A percentile compares a stretch with the other conserved stretches of the same genome.
Evolutionary conservation across 1,140 invertebrate species (phyloP).

Genomic region (Lordiphosa collinella): DNA sequence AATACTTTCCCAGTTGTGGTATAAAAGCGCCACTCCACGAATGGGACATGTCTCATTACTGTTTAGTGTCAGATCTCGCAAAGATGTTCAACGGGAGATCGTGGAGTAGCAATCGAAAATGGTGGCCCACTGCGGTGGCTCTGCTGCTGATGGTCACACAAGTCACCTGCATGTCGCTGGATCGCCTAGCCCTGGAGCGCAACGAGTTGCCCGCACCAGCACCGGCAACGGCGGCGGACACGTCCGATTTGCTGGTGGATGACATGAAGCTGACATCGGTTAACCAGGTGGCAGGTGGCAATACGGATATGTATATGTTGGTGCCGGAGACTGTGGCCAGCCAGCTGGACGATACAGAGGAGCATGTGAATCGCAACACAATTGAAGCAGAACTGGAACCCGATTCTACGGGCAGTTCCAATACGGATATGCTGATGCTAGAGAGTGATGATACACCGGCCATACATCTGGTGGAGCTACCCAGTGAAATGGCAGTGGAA

Average conservation of each 20-base stretch:
- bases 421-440: constrained; percentile 69
- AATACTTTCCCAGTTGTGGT: constrained; percentile 77
- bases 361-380: constrained; percentile 56
- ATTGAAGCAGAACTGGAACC: constrained; percentile 42
- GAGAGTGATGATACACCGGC: constrained; percentile 65
- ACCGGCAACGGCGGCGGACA: constrained; percentile 7
- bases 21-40: constrained; percentile 75
- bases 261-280: constrained; percentile 66
- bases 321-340: constrained; percentile 58
- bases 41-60: constrained; percentile 79
- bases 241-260: constrained; percentile 46
- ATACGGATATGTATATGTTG: constrained; percentile 65
- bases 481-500: constrained; percentile 39
- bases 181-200: constrained; percentile 63
- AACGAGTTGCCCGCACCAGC: constrained; percentile 46
- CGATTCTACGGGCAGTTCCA: constrained; percentile 11
- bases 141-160: constrained; percentile 24
- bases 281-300: constrained; percentile 29
- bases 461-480: constrained; percentile 60
- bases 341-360: constrained; percentile 50
- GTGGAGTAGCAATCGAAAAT: constrained; percentile 26
- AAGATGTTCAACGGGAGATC: constrained; percentile 78
- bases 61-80: constrained; percentile 78
- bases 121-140: constrained; percentile 3
- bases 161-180: constrained; percentile 55